Percentiles rank a stretch among this genome's conserved stretches.
These are phyloP conservation scores for Umimayanthus kanabou DNA, from an alignment of 92 coral and sea anemone species.

Conservation along the genomic window DNA sequence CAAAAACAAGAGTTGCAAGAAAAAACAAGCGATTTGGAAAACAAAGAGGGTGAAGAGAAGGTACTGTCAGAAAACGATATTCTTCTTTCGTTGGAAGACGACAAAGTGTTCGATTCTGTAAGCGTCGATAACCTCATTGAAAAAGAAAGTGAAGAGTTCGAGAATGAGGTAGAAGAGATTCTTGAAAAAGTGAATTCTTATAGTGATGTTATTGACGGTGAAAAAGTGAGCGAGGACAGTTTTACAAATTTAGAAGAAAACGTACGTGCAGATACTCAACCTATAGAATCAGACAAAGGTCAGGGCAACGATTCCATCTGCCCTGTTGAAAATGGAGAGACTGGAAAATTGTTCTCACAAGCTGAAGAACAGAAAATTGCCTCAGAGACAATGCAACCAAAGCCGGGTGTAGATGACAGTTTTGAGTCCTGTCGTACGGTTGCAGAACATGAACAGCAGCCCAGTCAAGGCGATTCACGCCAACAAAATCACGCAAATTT, in stretches of 20 bases:
- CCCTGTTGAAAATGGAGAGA: not conserved
- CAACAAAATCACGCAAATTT: not conserved
- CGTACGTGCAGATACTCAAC: not conserved
- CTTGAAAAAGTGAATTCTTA: constrained; percentile 16
- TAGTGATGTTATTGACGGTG: not conserved
- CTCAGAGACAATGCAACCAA: not conserved
- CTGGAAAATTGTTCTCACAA: not conserved
- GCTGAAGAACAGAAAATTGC: not conserved
- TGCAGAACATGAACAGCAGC: not conserved
- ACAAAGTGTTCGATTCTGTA: not conserved
- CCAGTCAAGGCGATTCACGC: not conserved
- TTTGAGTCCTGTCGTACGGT: not conserved
- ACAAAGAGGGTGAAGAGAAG: constrained; percentile 10
- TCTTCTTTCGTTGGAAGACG: not conserved
- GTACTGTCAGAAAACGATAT: not conserved
- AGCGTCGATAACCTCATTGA: not conserved
- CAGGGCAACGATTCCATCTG: not conserved
- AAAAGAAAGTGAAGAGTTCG: constrained; percentile 27
- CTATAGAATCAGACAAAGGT: not conserved
- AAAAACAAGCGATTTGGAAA: not conserved
- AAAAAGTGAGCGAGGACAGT: not conserved
- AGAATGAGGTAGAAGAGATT: constrained; percentile 34
- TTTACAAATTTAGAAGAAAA: not conserved
- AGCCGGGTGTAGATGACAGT: not conserved
- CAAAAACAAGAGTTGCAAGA: constrained; percentile 11